Base-by-base conservation (phyloP, 2,888 invertebrate species). In the Pterobdella sp. region DNA sequence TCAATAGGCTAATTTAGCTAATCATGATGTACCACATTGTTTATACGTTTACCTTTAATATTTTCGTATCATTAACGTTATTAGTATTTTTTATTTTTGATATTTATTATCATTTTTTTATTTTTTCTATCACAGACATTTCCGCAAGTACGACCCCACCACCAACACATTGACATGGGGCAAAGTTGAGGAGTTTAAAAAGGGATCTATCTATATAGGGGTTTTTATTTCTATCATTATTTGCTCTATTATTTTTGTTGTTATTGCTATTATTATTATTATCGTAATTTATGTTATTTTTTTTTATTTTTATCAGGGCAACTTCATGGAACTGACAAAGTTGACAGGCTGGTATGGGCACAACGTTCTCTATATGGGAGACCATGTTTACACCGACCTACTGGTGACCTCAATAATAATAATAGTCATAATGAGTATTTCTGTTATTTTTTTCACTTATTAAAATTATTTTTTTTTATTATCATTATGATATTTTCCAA, bases 371-470 rank as follows among this genome's bases (percentile, higher is more conserved):
- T 97, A 97, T 85, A 96, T 96, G 85, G 96, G 97, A 0, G 97
- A 97, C 86, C 97, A 97, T 86, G 95, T 96, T 0, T 96, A 95
- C 85, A 93, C 90, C 80, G 97, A 97, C 85, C 87, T 97, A 74
- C 96, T 95, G 10, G 85, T 82, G 78, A 80, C 83, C n/a, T 36
- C 0, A 52, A 18, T 18, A 52, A 52, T 52, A 52, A 52, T 52
- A 52, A 52, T n/a, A n/a, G n/a, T n/a, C n/a, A 14, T 14, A 22
- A 14, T 42, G 7, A 42, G 49, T 7, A 42, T 42, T 42, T 42
- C 22, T 42, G 22, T 42, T 14, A 42, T 42, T 42, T 42, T 42
- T 42, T n/a, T 42, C 7, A 42, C 7, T 42, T 14, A 42, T 42
- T 42, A 42, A 14, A 14, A 14, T 42, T 42, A 42, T 42, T 42